Evolutionary conservation across 1,140 invertebrate genomes (phyloP).

Genomic region (Tetramorium parvispinum): DNA sequence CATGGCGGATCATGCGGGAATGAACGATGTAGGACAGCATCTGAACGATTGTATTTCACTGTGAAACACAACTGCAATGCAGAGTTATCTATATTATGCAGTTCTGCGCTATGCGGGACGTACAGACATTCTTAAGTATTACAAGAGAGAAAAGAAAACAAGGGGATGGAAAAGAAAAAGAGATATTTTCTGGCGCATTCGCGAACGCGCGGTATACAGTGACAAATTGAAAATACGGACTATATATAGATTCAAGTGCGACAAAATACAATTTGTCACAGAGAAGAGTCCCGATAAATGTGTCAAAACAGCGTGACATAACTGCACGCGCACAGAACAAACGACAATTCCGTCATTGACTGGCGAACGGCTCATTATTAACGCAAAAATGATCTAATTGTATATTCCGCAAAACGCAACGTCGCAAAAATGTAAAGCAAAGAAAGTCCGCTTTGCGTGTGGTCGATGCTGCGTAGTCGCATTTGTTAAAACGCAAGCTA

Average conservation of each 20-base stretch:
- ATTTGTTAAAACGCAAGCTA: background rate
- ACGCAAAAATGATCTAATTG: background rate
- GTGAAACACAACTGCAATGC: slow-evolving; percentile 65
- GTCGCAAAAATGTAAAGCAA: background rate
- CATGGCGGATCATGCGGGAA: slow-evolving; percentile 4
- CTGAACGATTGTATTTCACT: slow-evolving; percentile 15
- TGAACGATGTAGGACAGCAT: background rate
- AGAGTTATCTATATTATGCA: slow-evolving; percentile 69
- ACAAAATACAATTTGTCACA: background rate
- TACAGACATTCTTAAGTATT: background rate
- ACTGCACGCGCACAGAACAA: background rate
- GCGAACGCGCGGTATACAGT: background rate
- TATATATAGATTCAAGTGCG: background rate
- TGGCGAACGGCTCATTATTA: background rate
- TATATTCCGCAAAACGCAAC: background rate
- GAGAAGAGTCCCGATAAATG: background rate
- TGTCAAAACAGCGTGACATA: background rate
- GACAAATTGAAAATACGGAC: background rate
- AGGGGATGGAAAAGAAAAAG: background rate
- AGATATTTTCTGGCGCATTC: background rate
- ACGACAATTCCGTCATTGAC: background rate
- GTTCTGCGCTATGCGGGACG: slow-evolving; percentile 54
- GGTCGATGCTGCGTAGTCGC: too few relatives aligned
- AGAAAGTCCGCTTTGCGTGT: background rate
- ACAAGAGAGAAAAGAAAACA: background rate